Evolutionary conservation across 2,888 invertebrate genomes (phyloP), one percentile per base, ranked within the genome.

Genomic region (Monoplex corrugatus): DNA sequence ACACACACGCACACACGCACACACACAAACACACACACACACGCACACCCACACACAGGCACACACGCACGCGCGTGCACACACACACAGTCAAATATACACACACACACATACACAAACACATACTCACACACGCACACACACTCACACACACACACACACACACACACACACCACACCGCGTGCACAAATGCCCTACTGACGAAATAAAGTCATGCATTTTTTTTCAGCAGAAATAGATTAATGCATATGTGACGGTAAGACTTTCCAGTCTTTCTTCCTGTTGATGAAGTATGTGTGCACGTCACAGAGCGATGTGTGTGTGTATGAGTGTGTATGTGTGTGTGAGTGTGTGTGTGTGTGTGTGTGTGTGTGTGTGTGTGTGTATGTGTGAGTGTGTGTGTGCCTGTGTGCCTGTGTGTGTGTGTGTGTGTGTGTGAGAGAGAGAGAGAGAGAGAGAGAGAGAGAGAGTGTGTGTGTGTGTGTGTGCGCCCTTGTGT

Each of bases 31-130:
- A 75, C 75, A 75, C 75, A 75, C 35, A 75, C 75, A 75, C 75
- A 75, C 75, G 3, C 75, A 75, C 75, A 75, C 75, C 5, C 75
- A 16, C 75, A 16, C 75, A 35, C 75, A 16, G 35, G 35, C 75
- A 35, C 75, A 75, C 35, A 32, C 35, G 0, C 75, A 75, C 75
- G 10, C 8, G 10, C 8, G 10, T 13, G 35, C 32, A 75, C 75
- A 75, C 75, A 75, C 75, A 75, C 75, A 35, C 75, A 75, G 35
- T 16, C 75, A 19, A 19, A 68, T 19, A 50, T 50, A 82, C n/a
- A 82, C 68, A 68, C 68, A 68, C 68, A 68, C 68, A 68, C 68
- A 68, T n/a, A 68, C 68, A 68, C 68, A 68, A 8, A 68, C 68
- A 68, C 68, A 68, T n/a, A 68, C 10, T 28, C 68, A 68, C 68